Conservation (phyloP, 2,113 vertebrate species). For the Clarias macrocephalus region DNA sequence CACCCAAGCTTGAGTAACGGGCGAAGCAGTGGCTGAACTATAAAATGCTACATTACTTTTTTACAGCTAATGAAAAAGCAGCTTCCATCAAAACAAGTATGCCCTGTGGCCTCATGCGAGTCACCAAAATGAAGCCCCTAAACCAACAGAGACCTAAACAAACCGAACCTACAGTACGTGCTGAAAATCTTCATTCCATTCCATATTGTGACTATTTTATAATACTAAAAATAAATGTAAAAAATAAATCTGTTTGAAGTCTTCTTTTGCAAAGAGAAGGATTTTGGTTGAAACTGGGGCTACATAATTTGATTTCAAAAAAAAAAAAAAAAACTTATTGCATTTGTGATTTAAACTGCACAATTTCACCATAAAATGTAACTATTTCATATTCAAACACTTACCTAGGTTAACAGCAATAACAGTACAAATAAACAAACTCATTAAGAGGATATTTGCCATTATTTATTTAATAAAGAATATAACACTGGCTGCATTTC, state of each 20-base stretch:
- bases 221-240: neutral
- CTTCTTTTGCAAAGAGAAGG: neutral
- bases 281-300: no score
- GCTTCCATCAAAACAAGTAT: slow-evolving; percentile 30
- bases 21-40: slow-evolving; percentile 21
- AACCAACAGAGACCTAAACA: slow-evolving; percentile 23
- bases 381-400: no score
- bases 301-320: no score
- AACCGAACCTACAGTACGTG: neutral
- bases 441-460: no score
- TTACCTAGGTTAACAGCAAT: no score
- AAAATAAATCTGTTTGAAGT: neutral
- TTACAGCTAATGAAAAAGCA: slow-evolving; percentile 50
- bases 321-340: no score
- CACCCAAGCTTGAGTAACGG: slow-evolving; percentile 36
- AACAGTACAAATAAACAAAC: no score
- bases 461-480: no score
- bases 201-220: neutral
- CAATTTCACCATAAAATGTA: no score
- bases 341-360: no score
- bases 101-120: slow-evolving; percentile 17
- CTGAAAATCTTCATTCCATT: neutral
- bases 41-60: slow-evolving; percentile 58
- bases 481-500: neutral
- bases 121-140: slow-evolving; percentile 22